Evolutionary conservation across 2,888 invertebrate species (phyloP), one percentile per base, ranked within the genome.

Genomic region (Apodemia mormo): DNA sequence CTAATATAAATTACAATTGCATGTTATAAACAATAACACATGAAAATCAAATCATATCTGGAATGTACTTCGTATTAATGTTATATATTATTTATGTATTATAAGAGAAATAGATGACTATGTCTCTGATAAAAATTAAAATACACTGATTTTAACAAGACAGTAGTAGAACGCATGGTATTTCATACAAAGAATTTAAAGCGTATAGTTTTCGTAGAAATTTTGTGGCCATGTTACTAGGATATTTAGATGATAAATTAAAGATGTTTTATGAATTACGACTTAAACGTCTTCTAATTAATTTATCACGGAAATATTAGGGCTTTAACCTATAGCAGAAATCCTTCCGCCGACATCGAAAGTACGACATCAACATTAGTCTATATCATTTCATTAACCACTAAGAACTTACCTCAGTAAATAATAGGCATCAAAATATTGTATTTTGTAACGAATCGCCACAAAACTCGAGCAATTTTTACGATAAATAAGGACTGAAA

Each of bases 401-500:
- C 30, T 70, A 70, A 43, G 66, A 74, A 76, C 92, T 88, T 85
- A 93, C 92, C 92, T 92, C 82, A 92, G 82, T 87, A 88, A 86
- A 85, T 85, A 86, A 85, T 87, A 92, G 87, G 90, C 92, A 93
- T 93, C 82, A 92, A 93, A 90, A 78, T 84, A 78, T 83, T 79
- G 86, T 89, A 84, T 82, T 84, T 78, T 82, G 79, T 77, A 80
- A 85, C 88, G 79, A 87, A 87, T 80, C 81, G 84, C 81, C 83
- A 84, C 83, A 82, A 89, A 90, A 86, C 80, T 86, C 80, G 82
- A 85, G 82, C 85, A 87, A 85, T 89, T 90, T 88, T 88, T 84
- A 88, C 88, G 84, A 88, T 89, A 90, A 89, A 88, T 90, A 86
- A 78, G 86, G 79, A 84, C 86, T 90, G 90, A 93, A 93, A 93